Percentiles rank a stretch among this genome's conserved stretches.
Evolutionary conservation across 2,888 invertebrate species (phyloP).

Genomic region (Amaurobius ferox): DNA sequence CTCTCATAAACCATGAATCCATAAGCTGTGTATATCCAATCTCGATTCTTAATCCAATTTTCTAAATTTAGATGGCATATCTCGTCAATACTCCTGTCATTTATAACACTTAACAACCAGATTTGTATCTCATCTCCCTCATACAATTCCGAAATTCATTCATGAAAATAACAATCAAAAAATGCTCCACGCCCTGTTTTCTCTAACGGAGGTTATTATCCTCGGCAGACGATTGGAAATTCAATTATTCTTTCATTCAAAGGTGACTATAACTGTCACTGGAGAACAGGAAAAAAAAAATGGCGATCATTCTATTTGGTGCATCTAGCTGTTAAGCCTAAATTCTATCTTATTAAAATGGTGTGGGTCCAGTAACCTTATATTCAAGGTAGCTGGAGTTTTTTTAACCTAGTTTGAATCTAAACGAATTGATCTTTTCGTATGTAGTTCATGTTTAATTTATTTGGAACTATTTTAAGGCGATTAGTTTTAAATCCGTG

Average conservation of each 20-base stretch:
- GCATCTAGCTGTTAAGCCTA: background rate
- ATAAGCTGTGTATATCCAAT: no score
- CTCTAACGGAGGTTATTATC: background rate
- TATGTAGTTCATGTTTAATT: no score
- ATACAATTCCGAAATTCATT: background rate
- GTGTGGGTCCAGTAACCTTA: background rate
- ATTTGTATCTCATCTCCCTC: background rate
- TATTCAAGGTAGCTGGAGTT: background rate
- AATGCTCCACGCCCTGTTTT: background rate
- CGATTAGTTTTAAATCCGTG: no score
- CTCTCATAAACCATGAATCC: no score
- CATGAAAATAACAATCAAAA: background rate
- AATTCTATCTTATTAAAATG: background rate
- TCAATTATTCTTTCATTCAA: background rate
- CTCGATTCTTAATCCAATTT: background rate
- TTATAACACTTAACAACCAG: background rate
- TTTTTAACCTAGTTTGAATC: background rate
- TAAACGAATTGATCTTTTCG: no score
- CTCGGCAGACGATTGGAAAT: slow-evolving; percentile 5
- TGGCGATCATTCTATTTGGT: background rate
- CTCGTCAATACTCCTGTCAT: background rate
- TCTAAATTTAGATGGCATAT: background rate
- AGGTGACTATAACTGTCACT: slow-evolving; percentile 9
- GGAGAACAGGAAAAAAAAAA: background rate
- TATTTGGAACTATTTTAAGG: no score